phyloP scores from a whole-genome alignment of 2,797 vertebrate genomes.

The Alcedo quadribrachys region DNA sequence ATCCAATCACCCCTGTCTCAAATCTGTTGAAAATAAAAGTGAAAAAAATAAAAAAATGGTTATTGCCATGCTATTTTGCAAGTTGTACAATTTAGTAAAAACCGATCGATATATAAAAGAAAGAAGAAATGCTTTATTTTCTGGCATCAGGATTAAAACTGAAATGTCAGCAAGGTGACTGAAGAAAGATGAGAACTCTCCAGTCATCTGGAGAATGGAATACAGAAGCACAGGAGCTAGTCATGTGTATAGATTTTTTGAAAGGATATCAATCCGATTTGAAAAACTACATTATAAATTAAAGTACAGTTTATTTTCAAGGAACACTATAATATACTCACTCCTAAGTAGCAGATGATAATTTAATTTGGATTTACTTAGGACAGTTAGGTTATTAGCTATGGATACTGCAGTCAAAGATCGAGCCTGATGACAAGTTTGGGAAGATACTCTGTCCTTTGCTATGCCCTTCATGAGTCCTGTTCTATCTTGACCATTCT shows the following conservation, averaged over 20 bases:
- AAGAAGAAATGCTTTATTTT: not conserved
- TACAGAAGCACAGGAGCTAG: not conserved
- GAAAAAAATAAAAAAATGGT: not conserved
- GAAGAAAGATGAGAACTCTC: not conserved
- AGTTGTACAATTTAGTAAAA: not conserved
- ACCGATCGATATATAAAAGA: not conserved
- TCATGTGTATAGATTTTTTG: not conserved
- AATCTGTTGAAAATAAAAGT: slow-evolving; percentile 7
- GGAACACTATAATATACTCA: accelerated
- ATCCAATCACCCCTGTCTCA: not conserved
- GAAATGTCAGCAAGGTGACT: not conserved
- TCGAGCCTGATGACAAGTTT: not conserved
- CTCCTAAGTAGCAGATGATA: not conserved
- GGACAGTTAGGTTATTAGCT: not conserved
- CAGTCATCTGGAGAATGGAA: not conserved
- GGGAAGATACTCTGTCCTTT: not conserved
- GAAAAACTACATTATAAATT: not conserved
- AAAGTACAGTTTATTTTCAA: not conserved
- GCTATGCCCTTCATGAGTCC: not conserved
- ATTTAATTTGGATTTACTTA: not conserved
- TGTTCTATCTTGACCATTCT: too few species aligned
- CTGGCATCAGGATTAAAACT: not conserved
- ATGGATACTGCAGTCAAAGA: not conserved
- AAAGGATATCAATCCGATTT: not conserved
- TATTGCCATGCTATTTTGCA: not conserved